These are phyloP conservation scores for Zophobas morio DNA, from an alignment of 1,140 invertebrate genomes.

Conservation along the genomic window DNA sequence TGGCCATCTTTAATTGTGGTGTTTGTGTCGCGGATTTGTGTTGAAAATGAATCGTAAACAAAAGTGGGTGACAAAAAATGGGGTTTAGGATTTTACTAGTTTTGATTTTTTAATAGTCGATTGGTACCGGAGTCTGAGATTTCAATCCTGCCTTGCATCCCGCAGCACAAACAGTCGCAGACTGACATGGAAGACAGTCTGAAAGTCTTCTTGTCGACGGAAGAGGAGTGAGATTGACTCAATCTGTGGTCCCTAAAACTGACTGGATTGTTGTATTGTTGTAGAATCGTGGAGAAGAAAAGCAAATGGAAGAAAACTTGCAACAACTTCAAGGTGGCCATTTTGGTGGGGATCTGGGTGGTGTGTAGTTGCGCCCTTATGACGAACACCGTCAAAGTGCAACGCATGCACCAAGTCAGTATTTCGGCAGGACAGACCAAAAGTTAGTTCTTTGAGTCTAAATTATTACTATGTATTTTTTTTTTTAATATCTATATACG, in stretches of 20 bases:
- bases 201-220: slow-evolving; percentile 20
- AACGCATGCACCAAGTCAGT: slow-evolving; percentile 74
- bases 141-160: not conserved
- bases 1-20: too few species aligned
- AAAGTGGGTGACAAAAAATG: too few species aligned
- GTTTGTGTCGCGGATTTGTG: too few species aligned
- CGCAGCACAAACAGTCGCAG: slow-evolving; percentile 6
- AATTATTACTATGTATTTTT: too few species aligned
- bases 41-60: too few species aligned
- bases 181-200: slow-evolving; percentile 31
- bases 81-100: not conserved
- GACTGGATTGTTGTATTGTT: not conserved
- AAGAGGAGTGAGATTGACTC: not conserved
- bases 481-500: too few species aligned
- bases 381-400: slow-evolving; percentile 76
- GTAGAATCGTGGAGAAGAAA: slow-evolving; percentile 2
- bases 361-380: slow-evolving; percentile 78
- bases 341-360: slow-evolving; percentile 72
- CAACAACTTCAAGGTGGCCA: slow-evolving; percentile 65
- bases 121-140: too few species aligned
- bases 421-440: slow-evolving; percentile 69
- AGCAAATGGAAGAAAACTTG: not conserved
- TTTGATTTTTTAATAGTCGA: not conserved
- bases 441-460: slow-evolving; percentile 63
- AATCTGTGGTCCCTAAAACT: not conserved